Conservation (phyloP, 2,797 vertebrate genomes). For the Rhynchonycteris naso region DNA sequence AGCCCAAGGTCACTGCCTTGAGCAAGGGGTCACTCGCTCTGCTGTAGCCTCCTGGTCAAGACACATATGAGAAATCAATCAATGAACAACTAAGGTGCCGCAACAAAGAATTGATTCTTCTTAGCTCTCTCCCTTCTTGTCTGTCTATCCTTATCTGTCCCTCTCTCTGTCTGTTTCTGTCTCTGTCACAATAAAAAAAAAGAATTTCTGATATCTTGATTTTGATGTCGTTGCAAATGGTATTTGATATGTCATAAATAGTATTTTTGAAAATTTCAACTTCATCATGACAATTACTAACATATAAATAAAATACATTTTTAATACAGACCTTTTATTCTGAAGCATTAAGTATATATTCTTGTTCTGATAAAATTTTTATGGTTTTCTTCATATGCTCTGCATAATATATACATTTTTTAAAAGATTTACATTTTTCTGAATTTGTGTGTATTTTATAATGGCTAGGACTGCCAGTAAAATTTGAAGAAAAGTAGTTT, state of each 20-base stretch:
- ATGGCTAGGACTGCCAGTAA: neutral
- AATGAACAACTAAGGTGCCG: too few relatives aligned
- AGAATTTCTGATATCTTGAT: neutral
- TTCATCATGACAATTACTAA: neutral
- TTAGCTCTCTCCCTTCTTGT: too few relatives aligned
- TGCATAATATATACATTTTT: neutral
- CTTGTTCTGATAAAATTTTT: neutral
- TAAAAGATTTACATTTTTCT: neutral
- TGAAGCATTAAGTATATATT: neutral
- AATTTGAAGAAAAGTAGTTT: neutral
- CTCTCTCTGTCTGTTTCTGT: too few relatives aligned
- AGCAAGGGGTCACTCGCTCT: too few relatives aligned
- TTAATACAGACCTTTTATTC: neutral
- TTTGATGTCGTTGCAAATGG: neutral
- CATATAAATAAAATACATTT: neutral
- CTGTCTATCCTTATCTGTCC: too few relatives aligned
- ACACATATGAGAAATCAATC: too few relatives aligned
- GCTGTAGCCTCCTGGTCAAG: too few relatives aligned
- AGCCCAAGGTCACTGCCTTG: too few relatives aligned
- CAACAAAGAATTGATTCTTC: too few relatives aligned
- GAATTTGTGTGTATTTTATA: neutral
- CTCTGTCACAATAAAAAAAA: too few relatives aligned
- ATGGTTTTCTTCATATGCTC: neutral
- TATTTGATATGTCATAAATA: neutral
- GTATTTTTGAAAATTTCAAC: neutral